Conservation (phyloP, 2,888 invertebrate species). For the Megastigmus dorsalis region DNA sequence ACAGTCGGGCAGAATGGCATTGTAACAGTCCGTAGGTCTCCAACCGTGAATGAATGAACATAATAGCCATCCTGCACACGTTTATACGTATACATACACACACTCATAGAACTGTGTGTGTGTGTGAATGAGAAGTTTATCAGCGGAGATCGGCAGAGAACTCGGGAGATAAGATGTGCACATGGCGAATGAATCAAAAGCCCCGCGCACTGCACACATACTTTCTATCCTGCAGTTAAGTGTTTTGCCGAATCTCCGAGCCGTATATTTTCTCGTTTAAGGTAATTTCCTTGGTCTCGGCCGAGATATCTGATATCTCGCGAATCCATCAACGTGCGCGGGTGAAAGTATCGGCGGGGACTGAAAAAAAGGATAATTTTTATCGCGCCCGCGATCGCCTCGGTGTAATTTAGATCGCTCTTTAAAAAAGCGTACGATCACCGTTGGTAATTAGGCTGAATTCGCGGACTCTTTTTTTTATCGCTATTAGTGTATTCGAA, state of each 20-base stretch:
- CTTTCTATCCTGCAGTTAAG: neutral
- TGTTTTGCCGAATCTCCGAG: slow-evolving; percentile 1
- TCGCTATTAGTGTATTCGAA: neutral
- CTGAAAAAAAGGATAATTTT: too few species aligned
- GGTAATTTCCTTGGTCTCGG: neutral
- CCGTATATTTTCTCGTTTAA: neutral
- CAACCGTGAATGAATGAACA: slow-evolving; percentile 41
- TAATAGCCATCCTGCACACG: neutral
- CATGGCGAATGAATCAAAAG: neutral
- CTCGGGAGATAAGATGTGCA: neutral
- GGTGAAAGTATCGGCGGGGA: too few species aligned
- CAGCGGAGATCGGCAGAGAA: neutral
- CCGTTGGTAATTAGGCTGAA: too few species aligned
- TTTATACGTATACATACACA: neutral
- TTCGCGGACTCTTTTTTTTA: too few species aligned
- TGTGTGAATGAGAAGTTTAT: too few species aligned
- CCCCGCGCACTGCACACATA: too few species aligned
- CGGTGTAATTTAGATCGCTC: too few species aligned
- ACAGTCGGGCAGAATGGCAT: slow-evolving; percentile 30
- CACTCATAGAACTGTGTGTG: too few species aligned
- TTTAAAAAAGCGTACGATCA: too few species aligned
- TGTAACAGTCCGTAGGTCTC: slow-evolving; percentile 19
- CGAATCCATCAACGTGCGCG: neutral
- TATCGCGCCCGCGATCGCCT: too few species aligned
- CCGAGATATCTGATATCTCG: neutral